A percentile compares a stretch with the other conserved stretches of the same genome.
Evolutionary conservation across 2,888 invertebrate genomes (phyloP).

Genomic region (Sipha maydis): DNA sequence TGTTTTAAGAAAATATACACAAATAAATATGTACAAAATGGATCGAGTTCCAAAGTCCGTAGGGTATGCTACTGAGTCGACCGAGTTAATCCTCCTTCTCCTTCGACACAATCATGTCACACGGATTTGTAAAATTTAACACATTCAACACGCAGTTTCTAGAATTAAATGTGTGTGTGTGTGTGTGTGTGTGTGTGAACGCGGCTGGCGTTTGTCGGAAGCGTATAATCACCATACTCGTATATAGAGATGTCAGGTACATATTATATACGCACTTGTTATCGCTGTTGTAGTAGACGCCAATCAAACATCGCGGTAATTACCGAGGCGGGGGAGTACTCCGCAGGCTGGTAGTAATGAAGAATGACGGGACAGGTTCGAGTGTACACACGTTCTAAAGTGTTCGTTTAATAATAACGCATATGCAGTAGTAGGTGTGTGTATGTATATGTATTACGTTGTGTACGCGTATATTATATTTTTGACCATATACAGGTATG

Average conservation of each 20-base stretch:
- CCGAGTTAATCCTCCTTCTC: too few relatives aligned
- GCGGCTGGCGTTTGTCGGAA: conserved; percentile 8
- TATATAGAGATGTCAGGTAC: conserved; percentile 23
- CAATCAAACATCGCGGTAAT: conserved; percentile 46
- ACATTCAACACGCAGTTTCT: neutral
- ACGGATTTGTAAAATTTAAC: neutral
- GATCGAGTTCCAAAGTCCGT: too few relatives aligned
- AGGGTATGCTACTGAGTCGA: too few relatives aligned
- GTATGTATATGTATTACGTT: neutral
- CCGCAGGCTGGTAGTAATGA: conserved; percentile 16
- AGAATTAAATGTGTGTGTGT: neutral
- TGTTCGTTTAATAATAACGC: neutral
- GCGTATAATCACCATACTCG: neutral
- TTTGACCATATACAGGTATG: neutral
- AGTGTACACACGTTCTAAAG: neutral
- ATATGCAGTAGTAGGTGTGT: neutral
- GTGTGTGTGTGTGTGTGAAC: neutral
- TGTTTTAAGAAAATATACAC: too few relatives aligned
- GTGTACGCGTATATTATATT: neutral
- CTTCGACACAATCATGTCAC: too few relatives aligned
- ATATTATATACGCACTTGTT: neutral
- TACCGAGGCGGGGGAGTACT: conserved; percentile 28
- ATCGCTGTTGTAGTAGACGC: conserved; percentile 15
- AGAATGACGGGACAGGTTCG: conserved; percentile 43
- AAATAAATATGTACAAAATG: too few relatives aligned